These are phyloP conservation scores for Polypedilum vanderplanki DNA, from an alignment of 1,140 invertebrate genomes.

Conservation along the genomic window DNA sequence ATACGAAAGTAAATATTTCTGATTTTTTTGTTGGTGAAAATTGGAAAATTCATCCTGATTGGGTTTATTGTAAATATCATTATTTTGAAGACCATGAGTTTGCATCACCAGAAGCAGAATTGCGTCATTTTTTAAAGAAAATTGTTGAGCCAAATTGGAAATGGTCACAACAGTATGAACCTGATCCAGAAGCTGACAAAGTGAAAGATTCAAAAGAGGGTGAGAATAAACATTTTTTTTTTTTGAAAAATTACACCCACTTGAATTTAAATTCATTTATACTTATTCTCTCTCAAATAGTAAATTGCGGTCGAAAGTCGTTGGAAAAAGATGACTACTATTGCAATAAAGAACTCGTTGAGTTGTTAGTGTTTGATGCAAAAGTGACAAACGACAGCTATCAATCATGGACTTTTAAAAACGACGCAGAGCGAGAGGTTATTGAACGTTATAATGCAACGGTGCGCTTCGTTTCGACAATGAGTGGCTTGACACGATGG, in stretches of 20 bases:
- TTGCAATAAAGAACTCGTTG: slow-evolving; percentile 77
- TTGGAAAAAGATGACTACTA: slow-evolving; percentile 65
- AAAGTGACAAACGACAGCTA: slow-evolving; percentile 69
- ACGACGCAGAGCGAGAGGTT: slow-evolving; percentile 47
- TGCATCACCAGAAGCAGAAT: slow-evolving; percentile 60
- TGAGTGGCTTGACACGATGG: slow-evolving; percentile 82
- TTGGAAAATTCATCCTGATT: slow-evolving; percentile 82
- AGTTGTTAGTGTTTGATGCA: slow-evolving; percentile 80
- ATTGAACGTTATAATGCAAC: slow-evolving; percentile 59
- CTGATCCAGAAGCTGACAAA: slow-evolving; percentile 36
- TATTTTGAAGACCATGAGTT: slow-evolving; percentile 68
- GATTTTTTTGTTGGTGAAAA: slow-evolving; percentile 60
- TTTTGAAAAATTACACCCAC: no score
- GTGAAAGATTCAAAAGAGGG: slow-evolving; percentile 37
- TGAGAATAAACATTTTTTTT: no score
- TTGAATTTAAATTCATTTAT: no score
- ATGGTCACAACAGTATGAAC: slow-evolving; percentile 52
- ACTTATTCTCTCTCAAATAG: slow-evolving; percentile 35
- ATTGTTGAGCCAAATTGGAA: slow-evolving; percentile 52
- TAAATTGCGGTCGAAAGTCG: slow-evolving; percentile 55
- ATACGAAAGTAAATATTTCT: slow-evolving; percentile 58
- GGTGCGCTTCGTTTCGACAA: slow-evolving; percentile 75
- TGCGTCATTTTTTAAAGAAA: slow-evolving; percentile 64
- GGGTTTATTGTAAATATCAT: slow-evolving; percentile 85
- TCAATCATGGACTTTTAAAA: slow-evolving; percentile 51